Evolutionary conservation across 1,140 invertebrate species (phyloP), one percentile per base, ranked within the genome.

Genomic region (Euwallacea fornicatus): DNA sequence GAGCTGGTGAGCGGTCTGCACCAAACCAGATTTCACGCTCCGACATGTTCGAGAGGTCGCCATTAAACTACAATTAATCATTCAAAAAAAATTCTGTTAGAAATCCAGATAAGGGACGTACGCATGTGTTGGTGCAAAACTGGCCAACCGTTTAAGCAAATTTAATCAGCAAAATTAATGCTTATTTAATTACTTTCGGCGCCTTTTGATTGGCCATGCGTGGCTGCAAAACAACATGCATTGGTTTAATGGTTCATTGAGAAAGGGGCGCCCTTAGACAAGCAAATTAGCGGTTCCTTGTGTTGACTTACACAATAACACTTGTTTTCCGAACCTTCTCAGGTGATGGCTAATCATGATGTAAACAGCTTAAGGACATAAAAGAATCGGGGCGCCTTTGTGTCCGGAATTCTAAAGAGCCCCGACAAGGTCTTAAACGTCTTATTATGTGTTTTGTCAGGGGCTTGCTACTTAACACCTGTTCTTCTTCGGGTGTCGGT

Each of bases 11-110:
- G 53, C 42, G 16, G 42, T 42, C 63, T 16, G 63, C 63, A 63
- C 46, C 61, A 63, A 63, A 63, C 42, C 61, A 15, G 46, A 63
- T 63, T 63, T 63, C 46, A 63, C 46, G 61, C 61, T 63, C 33
- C 10, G 13, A 13, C n/a, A 42, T 41, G 15, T 47, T 63, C n/a
- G 58, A 42, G 13, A 7, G 15, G 10, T 42, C 2, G 33, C 42
- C 33, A 42, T 60, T 60, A 60, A 60, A 55, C 53, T 9, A 55
- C 21, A 4, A 55, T 55, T 55, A 55, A 55, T 55, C 53, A 55
- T 7, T 55, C 21, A 33, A 33, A 33, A 33, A 33, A 2, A 2
- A 2, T 33, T 33, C 21, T 33, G 4, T 33, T 33, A 33, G 21
- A 33, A 33, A 33, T 33, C 4, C 21, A 33, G 21, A 33, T 33